Evolutionary conservation across 2,888 invertebrate genomes (phyloP), one percentile per base, ranked within the genome.

Genomic region (Caenorhabditis drosophilae): DNA sequence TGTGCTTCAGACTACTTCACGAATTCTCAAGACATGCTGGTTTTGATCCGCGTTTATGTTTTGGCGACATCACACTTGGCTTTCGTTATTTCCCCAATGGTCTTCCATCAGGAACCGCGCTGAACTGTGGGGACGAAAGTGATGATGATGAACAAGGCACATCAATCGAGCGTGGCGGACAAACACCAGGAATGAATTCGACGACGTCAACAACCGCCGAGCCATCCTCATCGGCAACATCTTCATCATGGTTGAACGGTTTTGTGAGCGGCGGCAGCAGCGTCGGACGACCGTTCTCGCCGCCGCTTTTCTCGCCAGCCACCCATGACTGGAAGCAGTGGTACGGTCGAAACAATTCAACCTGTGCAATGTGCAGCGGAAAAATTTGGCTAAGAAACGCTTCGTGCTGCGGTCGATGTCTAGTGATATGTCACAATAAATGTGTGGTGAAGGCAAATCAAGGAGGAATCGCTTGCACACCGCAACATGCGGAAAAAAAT

Each of bases 351-450:
- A 53, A 48, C 12, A 57, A 45, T 3, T 54, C 66, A 1, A 57
- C 54, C 7, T 79, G 82, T 59, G 71, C 74, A n/a, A 62, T 75
- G 50, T 82, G 82, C 48, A 59, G 72, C 4, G 80, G 81, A 11
- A 83, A 92, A 90, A 95, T 96, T 77, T 96, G 96, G 96, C 86
- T 96, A 66, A 95, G 95, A 86, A 93, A 93, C 80, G 96, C 93
- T 3, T 91, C 92, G 79, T 92, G 92, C 83, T 96, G 96, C 85
- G 88, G 89, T 51, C 89, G 90, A 69, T 96, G 96, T 83, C 89
- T 89, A 0, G 89, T 94, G 87, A 91, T 92, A 74, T 94, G 94
- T 84, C 96, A 96, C 85, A 95, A 94, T 85, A 96, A 96, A 84
- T 96, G 96, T 85, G 90, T 92, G 4, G 56, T 55, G 15, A 77